Conservation (phyloP, 2,888 invertebrate species). For the Caenorhabditis sulstoni region DNA sequence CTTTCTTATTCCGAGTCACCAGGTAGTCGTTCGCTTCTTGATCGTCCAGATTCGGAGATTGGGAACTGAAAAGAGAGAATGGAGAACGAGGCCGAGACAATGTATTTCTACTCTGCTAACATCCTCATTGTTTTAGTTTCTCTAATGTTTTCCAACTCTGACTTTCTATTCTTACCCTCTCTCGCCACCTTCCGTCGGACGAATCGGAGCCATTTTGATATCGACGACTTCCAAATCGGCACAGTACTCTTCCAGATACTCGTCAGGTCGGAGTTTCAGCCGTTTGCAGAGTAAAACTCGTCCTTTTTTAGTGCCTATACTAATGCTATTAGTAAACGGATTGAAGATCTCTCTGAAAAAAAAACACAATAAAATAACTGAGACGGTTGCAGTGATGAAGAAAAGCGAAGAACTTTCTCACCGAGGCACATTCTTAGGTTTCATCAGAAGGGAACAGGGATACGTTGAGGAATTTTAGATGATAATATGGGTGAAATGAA, state of each 20-base stretch:
- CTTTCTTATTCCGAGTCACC: constrained; percentile 12
- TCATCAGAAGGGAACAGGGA: constrained; percentile 22
- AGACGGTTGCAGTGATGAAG: too few relatives aligned
- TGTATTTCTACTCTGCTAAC: too few relatives aligned
- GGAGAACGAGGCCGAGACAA: too few relatives aligned
- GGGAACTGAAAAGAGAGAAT: constrained; percentile 15
- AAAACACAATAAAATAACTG: too few relatives aligned
- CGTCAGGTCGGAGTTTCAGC: constrained; percentile 48
- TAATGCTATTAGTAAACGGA: constrained; percentile 19
- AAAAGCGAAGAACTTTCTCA: background rate
- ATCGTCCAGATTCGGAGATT: constrained; percentile 13
- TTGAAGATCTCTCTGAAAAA: constrained; percentile 42
- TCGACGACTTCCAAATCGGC: constrained; percentile 54
- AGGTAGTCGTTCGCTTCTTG: constrained; percentile 18
- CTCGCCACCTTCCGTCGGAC: constrained; percentile 19
- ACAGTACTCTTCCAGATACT: constrained; percentile 51
- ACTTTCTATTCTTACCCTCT: constrained; percentile 9
- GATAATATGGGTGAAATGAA: background rate
- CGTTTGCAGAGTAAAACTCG: constrained; percentile 23
- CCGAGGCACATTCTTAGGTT: constrained; percentile 37
- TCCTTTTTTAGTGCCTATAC: background rate
- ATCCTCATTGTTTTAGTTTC: background rate
- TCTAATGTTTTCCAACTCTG: background rate
- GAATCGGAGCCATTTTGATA: constrained; percentile 48
- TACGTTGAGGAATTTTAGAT: background rate